Percentiles rank a stretch among this genome's conserved stretches.
Evolutionary conservation across 2,797 vertebrate genomes (phyloP).

Genomic region (Malurus splendens): DNA sequence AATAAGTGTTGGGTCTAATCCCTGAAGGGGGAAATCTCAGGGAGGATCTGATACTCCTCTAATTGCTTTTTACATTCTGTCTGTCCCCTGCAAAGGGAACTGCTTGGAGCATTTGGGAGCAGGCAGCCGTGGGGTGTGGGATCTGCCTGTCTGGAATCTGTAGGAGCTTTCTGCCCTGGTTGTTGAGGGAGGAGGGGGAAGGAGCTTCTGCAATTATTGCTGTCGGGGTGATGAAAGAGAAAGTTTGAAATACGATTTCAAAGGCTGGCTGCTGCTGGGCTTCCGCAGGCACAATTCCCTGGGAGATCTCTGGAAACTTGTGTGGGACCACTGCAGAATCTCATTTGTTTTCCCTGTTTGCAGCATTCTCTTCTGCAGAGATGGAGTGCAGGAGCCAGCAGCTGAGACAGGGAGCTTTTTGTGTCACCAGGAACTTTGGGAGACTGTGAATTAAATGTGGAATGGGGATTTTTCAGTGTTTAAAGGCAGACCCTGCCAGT

Average conservation of each 20-base stretch:
- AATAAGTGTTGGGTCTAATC: background rate
- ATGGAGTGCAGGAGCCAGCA: background rate
- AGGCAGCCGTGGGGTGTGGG: background rate
- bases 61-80: background rate
- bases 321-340: conserved; percentile 24
- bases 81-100: background rate
- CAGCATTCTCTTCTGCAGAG: conserved; percentile 1
- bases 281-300: conserved; percentile 25
- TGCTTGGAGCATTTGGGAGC: background rate
- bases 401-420: background rate
- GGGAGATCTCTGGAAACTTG: background rate
- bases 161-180: background rate
- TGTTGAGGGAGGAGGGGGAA: background rate
- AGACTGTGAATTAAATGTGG: fast-evolving
- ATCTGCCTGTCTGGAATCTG: background rate
- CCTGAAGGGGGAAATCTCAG: background rate
- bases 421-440: background rate
- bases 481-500: background rate
- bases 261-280: conserved; percentile 34
- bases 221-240: background rate
- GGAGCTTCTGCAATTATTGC: background rate
- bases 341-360: background rate
- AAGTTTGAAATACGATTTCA: background rate
- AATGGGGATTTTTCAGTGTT: background rate
- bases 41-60: background rate